These are phyloP conservation scores for Noctuana brunneofusca DNA, from an alignment of 2,888 invertebrate species.

Conservation along the genomic window DNA sequence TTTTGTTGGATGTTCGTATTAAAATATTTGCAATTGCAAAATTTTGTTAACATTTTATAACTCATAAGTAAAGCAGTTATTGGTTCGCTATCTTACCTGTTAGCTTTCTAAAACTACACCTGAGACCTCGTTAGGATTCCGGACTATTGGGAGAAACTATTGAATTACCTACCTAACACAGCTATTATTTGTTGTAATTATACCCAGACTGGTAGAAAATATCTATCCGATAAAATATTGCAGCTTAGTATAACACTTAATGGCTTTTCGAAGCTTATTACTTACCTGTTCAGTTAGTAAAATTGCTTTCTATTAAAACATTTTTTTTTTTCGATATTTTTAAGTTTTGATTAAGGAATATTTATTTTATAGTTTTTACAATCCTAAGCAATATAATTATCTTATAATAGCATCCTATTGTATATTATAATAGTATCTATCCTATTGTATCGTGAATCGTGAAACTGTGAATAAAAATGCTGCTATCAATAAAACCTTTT, in stretches of 20 bases:
- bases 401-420: no score
- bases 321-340: no score
- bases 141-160: background rate
- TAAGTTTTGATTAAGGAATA: no score
- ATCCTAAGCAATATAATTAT: no score
- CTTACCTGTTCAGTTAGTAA: no score
- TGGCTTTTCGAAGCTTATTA: slow-evolving; percentile 1
- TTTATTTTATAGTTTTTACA: no score
- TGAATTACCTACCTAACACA: background rate
- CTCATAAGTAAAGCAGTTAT: background rate
- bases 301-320: no score
- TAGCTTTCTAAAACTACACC: background rate
- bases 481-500: no score
- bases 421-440: no score
- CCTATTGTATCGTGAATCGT: no score
- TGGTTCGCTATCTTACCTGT: background rate
- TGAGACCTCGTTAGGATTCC: slow-evolving; percentile 4
- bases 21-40: background rate
- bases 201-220: background rate
- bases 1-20: no score
- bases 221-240: background rate
- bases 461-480: no score
- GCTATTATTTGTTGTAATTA: slow-evolving; percentile 1
- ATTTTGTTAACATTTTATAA: background rate
- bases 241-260: background rate